These are phyloP conservation scores for Xenopus tropicalis DNA, from an alignment of 2,113 vertebrate species.

Conservation along the genomic window DNA sequence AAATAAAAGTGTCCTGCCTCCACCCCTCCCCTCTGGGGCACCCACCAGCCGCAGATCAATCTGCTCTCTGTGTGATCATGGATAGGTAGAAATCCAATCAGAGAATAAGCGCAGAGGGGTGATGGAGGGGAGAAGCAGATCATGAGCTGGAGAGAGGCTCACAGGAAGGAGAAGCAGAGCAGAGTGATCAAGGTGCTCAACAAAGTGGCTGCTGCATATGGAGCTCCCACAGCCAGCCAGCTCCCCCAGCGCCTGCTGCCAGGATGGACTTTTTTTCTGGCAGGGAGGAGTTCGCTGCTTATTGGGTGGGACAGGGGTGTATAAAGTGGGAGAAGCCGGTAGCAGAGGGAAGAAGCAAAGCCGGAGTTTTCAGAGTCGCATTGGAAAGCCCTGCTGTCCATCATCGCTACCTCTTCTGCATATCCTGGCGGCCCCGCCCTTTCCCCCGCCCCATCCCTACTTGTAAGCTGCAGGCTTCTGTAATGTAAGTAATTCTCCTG, in stretches of 20 bases:
- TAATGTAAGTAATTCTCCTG: constrained; percentile 51
- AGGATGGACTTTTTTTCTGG: constrained; percentile 30
- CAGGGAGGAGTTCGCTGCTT: constrained; percentile 56
- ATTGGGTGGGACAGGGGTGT: not conserved
- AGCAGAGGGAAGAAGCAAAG: constrained; percentile 86
- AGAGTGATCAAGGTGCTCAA: constrained; percentile 21
- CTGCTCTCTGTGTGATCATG: constrained; percentile 24
- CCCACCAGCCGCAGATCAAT: constrained; percentile 29
- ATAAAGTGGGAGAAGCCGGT: constrained; percentile 68
- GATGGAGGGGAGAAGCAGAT: constrained; percentile 37
- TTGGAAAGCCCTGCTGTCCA: constrained; percentile 92
- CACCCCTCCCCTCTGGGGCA: constrained; percentile 31
- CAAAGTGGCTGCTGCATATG: constrained; percentile 52
- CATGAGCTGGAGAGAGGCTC: constrained; percentile 28
- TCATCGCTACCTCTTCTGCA: constrained; percentile 89
- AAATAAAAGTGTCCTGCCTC: constrained; percentile 41
- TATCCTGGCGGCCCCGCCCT: constrained; percentile 79
- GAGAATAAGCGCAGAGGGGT: constrained; percentile 4
- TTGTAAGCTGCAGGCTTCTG: constrained; percentile 47
- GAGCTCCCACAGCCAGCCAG: constrained; percentile 68
- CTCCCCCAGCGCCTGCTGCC: constrained; percentile 84
- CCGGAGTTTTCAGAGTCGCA: constrained; percentile 83
- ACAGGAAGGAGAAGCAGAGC: not conserved
- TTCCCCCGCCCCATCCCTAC: constrained; percentile 72
- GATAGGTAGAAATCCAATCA: constrained; percentile 35